These are phyloP conservation scores for Zosterops borbonicus DNA, from an alignment of 2,113 vertebrate genomes.

Conservation along the genomic window DNA sequence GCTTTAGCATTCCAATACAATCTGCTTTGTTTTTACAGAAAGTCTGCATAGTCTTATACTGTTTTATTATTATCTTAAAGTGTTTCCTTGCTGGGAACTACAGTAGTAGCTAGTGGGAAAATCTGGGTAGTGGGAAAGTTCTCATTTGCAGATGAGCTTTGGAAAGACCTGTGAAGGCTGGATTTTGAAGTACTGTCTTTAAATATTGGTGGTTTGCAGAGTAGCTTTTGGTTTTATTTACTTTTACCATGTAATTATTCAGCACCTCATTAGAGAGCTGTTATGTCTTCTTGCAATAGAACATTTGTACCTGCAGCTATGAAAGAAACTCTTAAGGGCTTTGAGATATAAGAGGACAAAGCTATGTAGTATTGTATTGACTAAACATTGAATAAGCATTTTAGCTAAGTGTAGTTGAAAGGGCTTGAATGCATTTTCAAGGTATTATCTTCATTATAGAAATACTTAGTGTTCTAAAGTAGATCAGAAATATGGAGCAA, in stretches of 20 bases:
- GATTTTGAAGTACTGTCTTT: background rate
- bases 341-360: background rate
- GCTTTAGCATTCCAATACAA: background rate
- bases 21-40: background rate
- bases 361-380: background rate
- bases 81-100: background rate
- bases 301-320: background rate
- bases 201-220: background rate
- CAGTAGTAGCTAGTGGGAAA: background rate
- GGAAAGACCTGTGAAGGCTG: background rate
- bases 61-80: background rate
- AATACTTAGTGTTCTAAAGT: background rate
- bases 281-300: background rate
- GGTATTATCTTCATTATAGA: background rate
- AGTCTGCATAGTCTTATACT: background rate
- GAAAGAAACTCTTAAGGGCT: background rate
- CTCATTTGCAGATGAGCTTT: background rate
- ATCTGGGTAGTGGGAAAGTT: background rate
- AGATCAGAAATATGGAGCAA: background rate
- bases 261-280: background rate
- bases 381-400: background rate
- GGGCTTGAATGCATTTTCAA: background rate
- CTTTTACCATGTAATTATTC: background rate
- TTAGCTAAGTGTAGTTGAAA: background rate
- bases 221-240: background rate